phyloP scores from a whole-genome alignment of 2,888 invertebrate species.

The Plebejus melissa region DNA sequence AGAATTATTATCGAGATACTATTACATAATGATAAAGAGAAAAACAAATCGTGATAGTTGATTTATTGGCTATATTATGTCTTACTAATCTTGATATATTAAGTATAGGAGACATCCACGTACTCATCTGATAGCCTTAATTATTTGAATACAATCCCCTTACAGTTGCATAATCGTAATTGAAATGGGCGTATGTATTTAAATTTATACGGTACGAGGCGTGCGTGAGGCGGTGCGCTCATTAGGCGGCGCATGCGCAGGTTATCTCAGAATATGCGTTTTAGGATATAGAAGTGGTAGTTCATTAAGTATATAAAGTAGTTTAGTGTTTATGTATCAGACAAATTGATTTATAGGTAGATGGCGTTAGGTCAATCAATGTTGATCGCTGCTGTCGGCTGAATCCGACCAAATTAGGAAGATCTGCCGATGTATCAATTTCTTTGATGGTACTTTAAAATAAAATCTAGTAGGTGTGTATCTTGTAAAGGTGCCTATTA shows the following conservation, averaged over 20 bases:
- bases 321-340: neutral
- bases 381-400: neutral
- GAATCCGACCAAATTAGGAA: too few relatives aligned
- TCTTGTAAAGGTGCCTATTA: too few relatives aligned
- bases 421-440: too few relatives aligned
- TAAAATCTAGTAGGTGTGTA: too few relatives aligned
- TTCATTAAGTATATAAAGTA: neutral
- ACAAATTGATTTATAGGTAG: neutral
- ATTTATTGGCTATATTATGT: slow-evolving; percentile 22
- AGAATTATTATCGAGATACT: neutral
- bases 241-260: slow-evolving; percentile 68
- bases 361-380: too few relatives aligned
- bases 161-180: slow-evolving; percentile 45
- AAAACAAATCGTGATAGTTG: slow-evolving; percentile 10
- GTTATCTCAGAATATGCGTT: slow-evolving; percentile 58
- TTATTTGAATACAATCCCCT: slow-evolving; percentile 31
- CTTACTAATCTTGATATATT: slow-evolving; percentile 34
- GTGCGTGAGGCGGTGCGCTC: slow-evolving; percentile 65
- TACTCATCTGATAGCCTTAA: slow-evolving; percentile 39
- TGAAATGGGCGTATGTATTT: slow-evolving; percentile 59
- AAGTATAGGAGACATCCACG: slow-evolving; percentile 39
- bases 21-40: neutral
- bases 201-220: slow-evolving; percentile 59
- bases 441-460: too few relatives aligned
- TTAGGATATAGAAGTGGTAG: slow-evolving; percentile 53